Conservation (phyloP, 2,797 vertebrate genomes). For the Remorina albescens region DNA sequence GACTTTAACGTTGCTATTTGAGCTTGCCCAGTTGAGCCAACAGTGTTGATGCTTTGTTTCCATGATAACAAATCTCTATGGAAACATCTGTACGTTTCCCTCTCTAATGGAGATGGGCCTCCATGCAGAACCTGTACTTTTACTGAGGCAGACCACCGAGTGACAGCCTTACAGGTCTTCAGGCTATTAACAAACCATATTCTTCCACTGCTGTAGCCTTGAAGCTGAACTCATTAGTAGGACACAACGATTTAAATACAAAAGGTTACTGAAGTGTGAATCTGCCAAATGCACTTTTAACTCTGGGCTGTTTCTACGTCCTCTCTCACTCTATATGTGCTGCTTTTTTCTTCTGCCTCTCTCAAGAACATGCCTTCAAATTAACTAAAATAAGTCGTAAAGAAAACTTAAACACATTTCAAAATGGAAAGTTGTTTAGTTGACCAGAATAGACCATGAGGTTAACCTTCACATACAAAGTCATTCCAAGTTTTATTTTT, state of each 20-base stretch:
- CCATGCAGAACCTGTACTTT: background rate
- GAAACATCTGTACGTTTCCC: constrained; percentile 16
- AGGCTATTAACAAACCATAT: background rate
- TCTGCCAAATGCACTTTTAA: background rate
- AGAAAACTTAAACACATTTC: too few species aligned
- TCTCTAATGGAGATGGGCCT: constrained; percentile 1
- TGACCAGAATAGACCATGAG: background rate
- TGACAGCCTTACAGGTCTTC: background rate
- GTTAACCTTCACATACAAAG: background rate
- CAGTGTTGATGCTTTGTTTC: constrained; percentile 15
- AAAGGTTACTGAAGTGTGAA: background rate
- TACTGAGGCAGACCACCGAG: background rate
- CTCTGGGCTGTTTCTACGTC: background rate
- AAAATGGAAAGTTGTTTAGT: too few species aligned
- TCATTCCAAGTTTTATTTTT: background rate
- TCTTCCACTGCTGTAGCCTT: background rate
- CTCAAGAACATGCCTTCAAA: background rate
- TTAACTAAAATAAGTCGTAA: too few species aligned
- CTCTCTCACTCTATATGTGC: background rate
- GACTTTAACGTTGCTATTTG: constrained; percentile 22
- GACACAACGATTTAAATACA: background rate
- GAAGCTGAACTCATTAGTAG: background rate
- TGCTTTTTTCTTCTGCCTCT: background rate
- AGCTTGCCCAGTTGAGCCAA: constrained; percentile 24
- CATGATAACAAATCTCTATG: constrained; percentile 3